phyloP scores from a whole-genome alignment of 1,140 invertebrate genomes.

The Octopus sinensis region DNA sequence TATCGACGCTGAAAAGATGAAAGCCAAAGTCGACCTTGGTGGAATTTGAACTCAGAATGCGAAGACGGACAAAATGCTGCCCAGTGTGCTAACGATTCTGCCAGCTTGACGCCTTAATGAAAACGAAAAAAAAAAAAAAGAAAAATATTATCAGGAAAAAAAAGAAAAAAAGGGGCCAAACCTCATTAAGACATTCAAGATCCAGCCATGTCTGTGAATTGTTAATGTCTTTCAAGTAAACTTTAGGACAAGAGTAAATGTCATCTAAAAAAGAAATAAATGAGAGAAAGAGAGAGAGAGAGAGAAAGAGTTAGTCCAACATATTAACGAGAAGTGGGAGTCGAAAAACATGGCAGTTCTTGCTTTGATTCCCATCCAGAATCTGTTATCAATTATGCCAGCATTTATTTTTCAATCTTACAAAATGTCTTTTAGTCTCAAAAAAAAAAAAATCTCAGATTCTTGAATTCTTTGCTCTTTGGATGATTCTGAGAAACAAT shows the following conservation, averaged over 20 bases:
- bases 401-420: not conserved
- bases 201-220: slow-evolving; percentile 59
- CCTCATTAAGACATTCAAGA: slow-evolving; percentile 31
- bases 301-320: not conserved
- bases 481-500: too few relatives aligned
- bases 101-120: not conserved
- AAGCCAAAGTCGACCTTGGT: not conserved
- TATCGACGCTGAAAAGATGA: not conserved
- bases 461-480: not conserved
- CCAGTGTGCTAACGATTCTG: not conserved
- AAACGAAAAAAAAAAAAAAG: slow-evolving; percentile 2
- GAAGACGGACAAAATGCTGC: not conserved
- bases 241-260: slow-evolving; percentile 5
- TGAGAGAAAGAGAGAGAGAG: not conserved
- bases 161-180: slow-evolving; percentile 16
- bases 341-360: not conserved
- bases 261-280: not conserved
- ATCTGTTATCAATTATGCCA: not conserved
- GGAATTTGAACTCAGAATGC: not conserved
- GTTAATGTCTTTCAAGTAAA: slow-evolving; percentile 21
- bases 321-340: not conserved
- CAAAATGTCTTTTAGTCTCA: not conserved
- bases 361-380: not conserved
- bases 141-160: not conserved
- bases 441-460: not conserved